Evolutionary conservation across 1,140 invertebrate genomes (phyloP), one percentile per base, ranked within the genome.

Genomic region (Cheumatopsyche charites): DNA sequence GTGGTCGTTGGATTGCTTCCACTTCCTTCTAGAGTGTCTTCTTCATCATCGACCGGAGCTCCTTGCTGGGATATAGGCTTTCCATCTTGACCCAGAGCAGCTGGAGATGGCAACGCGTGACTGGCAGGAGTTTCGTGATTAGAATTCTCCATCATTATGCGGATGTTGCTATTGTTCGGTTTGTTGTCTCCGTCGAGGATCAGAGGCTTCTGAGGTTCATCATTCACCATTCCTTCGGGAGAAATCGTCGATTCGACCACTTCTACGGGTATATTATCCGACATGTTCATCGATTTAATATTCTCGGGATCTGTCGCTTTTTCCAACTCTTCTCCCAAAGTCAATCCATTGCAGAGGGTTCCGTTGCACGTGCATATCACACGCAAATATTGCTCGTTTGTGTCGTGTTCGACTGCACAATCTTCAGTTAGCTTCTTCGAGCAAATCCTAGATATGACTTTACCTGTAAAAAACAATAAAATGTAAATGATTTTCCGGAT

Each of bases 351-450:
- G 77, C 86, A 88, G 0, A 87, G 79, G 12, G 82, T 78, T 5
- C 81, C 82, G 5, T 79, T 81, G 76, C 86, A 88, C 5, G 85
- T 84, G 71, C 86, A 88, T 58, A 58, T 25, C 4, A 58, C 25
- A 9, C 11, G 23, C 15, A 7, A 81, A 83, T n/a, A n/a, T n/a
- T n/a, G n/a, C 73, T 82, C 3, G 82, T 84, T 15, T 81, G 79
- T 74, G 83, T 82, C 76, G 23, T 58, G 11, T 58, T 58, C 55
- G 75, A 3, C 75, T 62, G 81, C 80, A 69, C 84, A 82, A 72
- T 83, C 81, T 36, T 84, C 81, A 76, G 85, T 83, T 21, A 82
- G 81, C 17, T 82, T 73, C 73, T 83, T 83, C 0, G 83, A 81
- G 73, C 84, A 84, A 36, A 79, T 77, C 71, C 83, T 79, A 12